phyloP scores from a whole-genome alignment of 2,888 invertebrate species.

The Auanema freiburgensis region DNA sequence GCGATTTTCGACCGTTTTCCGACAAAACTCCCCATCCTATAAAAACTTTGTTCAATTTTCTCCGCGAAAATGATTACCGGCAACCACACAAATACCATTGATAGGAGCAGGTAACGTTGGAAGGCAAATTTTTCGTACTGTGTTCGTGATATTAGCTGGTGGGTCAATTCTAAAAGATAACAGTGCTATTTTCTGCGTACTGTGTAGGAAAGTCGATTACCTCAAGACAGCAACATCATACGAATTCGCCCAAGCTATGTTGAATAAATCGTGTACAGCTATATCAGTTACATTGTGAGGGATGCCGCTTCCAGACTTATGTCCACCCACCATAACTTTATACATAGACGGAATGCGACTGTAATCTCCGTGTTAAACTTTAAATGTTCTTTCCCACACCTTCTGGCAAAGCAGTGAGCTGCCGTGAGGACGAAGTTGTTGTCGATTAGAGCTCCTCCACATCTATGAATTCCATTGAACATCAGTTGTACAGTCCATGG shows the following conservation, averaged over 20 bases:
- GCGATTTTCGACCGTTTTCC: slow-evolving; percentile 40
- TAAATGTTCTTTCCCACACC: background rate
- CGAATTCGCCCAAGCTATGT: slow-evolving; percentile 36
- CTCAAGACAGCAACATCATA: slow-evolving; percentile 43
- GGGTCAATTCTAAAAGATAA: slow-evolving; percentile 39
- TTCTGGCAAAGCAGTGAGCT: slow-evolving; percentile 53
- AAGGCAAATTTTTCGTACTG: slow-evolving; percentile 42
- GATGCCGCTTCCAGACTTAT: slow-evolving; percentile 32
- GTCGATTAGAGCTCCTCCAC: slow-evolving; percentile 56
- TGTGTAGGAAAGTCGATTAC: slow-evolving; percentile 22
- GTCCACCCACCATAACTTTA: slow-evolving; percentile 47
- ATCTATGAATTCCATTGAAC: slow-evolving; percentile 35
- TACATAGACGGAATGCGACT: slow-evolving; percentile 43
- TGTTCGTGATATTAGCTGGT: slow-evolving; percentile 29
- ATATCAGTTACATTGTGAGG: slow-evolving; percentile 33
- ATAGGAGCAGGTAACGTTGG: slow-evolving; percentile 32
- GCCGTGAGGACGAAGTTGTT: slow-evolving; percentile 56
- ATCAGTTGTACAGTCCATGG: slow-evolving; percentile 56
- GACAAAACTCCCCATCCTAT: slow-evolving; percentile 54
- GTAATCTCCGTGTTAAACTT: slow-evolving; percentile 5
- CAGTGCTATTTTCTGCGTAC: too few species aligned
- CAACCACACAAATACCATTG: slow-evolving; percentile 47
- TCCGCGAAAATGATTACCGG: slow-evolving; percentile 17
- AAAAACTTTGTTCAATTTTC: background rate
- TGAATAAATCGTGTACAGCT: slow-evolving; percentile 40